phyloP scores from a whole-genome alignment of 2,888 invertebrate genomes.

The Antitype chi region DNA sequence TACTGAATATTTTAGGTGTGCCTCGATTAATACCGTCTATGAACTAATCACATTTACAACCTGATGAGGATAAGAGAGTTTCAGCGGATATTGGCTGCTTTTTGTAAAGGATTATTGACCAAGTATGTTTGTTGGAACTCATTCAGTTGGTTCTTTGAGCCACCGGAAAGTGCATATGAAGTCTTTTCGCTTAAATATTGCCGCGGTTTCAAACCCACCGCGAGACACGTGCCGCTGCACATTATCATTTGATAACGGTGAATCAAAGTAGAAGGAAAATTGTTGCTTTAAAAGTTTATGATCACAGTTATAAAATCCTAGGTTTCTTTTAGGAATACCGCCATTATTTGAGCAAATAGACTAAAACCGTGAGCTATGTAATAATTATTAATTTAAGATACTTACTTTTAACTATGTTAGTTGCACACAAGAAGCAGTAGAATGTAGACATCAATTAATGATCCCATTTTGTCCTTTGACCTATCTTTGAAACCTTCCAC shows the following conservation, averaged over 20 bases:
- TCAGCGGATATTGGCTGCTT: conserved; percentile 11
- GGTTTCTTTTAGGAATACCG: neutral
- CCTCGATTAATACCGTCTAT: conserved; percentile 52
- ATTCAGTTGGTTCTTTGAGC: neutral
- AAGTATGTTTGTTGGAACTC: neutral
- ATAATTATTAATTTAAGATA: no score
- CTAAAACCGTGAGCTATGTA: neutral
- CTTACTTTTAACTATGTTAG: neutral
- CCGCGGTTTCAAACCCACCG: neutral
- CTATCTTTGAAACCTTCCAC: conserved; percentile 23
- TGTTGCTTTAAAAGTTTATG: neutral
- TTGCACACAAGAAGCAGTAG: neutral
- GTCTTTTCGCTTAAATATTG: neutral
- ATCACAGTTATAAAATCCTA: neutral
- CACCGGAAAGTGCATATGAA: neutral
- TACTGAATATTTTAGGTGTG: conserved; percentile 61
- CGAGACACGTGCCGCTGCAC: neutral
- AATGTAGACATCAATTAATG: conserved; percentile 9
- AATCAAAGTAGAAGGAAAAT: neutral
- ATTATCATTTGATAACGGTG: neutral
- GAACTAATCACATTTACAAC: conserved; percentile 52
- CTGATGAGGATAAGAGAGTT: conserved; percentile 28
- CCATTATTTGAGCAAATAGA: neutral
- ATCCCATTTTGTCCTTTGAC: conserved; percentile 8
- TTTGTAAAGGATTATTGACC: neutral